phyloP scores from a whole-genome alignment of 1,140 invertebrate genomes.

The Zaprionus capensis region DNA sequence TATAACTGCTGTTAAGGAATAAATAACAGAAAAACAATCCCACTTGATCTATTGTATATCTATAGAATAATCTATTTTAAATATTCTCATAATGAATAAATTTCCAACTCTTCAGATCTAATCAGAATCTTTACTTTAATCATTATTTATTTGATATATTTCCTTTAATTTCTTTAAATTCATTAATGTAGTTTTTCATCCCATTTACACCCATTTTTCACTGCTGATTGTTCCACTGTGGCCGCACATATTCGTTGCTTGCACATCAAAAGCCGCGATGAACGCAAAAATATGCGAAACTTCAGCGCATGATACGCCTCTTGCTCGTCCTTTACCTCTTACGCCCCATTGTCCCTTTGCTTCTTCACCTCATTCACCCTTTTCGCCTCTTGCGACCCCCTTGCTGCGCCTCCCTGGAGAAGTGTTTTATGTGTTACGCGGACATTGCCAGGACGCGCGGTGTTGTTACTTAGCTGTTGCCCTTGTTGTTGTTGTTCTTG shows the following conservation, averaged over 20 bases:
- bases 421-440: constrained; percentile 80
- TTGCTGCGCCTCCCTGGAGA: constrained; percentile 2
- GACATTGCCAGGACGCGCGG: constrained; percentile 34
- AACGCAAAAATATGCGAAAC: constrained; percentile 79
- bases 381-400: background rate
- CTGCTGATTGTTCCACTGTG: constrained; percentile 39
- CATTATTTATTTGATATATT: too few relatives aligned
- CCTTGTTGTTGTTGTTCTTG: constrained; percentile 19
- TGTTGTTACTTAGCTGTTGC: constrained; percentile 36
- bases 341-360: background rate
- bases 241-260: constrained; percentile 17
- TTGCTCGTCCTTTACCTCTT: background rate
- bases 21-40: too few relatives aligned
- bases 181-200: background rate
- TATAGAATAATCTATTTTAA: too few relatives aligned
- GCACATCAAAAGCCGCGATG: constrained; percentile 71
- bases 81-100: too few relatives aligned
- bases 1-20: too few relatives aligned
- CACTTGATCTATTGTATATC: too few relatives aligned
- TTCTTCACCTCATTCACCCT: background rate
- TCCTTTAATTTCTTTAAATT: background rate
- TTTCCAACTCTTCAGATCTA: too few relatives aligned
- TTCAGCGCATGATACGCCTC: constrained; percentile 45
- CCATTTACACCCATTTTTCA: background rate
- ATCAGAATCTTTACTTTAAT: too few relatives aligned